phyloP scores from a whole-genome alignment of 2,113 vertebrate species.

The Monarcha castaneiventris region DNA sequence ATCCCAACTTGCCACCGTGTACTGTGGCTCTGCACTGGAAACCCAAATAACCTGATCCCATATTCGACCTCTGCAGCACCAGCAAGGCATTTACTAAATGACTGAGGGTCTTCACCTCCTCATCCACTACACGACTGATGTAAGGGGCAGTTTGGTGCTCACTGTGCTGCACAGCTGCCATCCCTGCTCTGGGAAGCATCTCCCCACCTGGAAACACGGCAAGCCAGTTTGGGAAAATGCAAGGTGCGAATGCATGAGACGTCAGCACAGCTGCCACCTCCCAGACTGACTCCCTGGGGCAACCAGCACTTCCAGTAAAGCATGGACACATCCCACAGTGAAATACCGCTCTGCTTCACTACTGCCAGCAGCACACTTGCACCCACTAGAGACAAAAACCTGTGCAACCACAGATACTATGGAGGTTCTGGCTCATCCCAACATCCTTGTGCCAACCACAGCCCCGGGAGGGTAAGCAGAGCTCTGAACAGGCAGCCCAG shows the following conservation, averaged over 20 bases:
- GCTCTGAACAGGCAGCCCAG: background rate
- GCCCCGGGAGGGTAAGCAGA: background rate
- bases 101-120: background rate
- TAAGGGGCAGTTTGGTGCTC: background rate
- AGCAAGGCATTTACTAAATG: background rate
- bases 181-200: background rate
- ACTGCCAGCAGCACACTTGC: background rate
- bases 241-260: background rate
- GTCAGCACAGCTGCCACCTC: background rate
- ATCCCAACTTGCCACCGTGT: background rate
- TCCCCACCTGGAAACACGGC: background rate
- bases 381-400: background rate
- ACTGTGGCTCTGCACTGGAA: background rate
- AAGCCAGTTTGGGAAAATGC: background rate
- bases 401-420: background rate
- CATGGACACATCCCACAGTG: accelerated
- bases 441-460: background rate
- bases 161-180: accelerated
- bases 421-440: background rate
- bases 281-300: background rate
- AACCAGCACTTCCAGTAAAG: background rate
- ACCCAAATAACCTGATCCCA: accelerated
- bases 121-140: background rate
- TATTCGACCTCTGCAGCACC: accelerated
- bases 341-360: background rate